A percentile compares a stretch with the other conserved stretches of the same genome.
Conservation (phyloP, 2,888 invertebrate species). For the Mechanitis messenoides region DNA sequence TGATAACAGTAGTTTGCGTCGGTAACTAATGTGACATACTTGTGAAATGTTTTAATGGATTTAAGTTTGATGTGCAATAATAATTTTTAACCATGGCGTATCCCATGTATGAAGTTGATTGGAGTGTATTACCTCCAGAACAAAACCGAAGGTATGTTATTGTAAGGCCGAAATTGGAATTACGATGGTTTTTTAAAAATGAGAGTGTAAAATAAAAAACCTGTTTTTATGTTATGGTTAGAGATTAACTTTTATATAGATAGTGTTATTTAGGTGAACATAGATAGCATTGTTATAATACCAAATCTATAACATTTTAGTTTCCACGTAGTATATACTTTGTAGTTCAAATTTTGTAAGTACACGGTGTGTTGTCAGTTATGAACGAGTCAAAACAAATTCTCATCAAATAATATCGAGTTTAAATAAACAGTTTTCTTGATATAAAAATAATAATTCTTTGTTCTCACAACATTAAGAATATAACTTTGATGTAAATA, state of each 20-base stretch:
- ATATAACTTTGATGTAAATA: background rate
- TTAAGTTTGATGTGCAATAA: slow-evolving; percentile 40
- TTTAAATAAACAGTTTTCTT: background rate
- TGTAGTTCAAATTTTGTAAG: slow-evolving; percentile 18
- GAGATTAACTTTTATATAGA: slow-evolving; percentile 4
- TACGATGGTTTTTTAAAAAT: slow-evolving; percentile 3
- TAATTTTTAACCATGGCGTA: slow-evolving; percentile 60
- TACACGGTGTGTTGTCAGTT: slow-evolving; percentile 20
- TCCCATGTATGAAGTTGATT: slow-evolving; percentile 85
- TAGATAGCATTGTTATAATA: background rate
- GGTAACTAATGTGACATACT: slow-evolving; percentile 57
- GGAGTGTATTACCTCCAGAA: slow-evolving; percentile 91
- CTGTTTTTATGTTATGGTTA: slow-evolving; percentile 4
- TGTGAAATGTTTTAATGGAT: slow-evolving; percentile 63
- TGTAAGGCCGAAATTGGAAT: background rate
- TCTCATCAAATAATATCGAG: slow-evolving; percentile 3
- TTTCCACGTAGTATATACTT: slow-evolving; percentile 17
- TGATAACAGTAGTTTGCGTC: slow-evolving; percentile 72
- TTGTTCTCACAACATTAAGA: background rate
- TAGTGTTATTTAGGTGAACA: too few species aligned
- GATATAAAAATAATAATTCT: too few species aligned
- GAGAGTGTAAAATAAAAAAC: slow-evolving; percentile 9
- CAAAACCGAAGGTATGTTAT: slow-evolving; percentile 85
- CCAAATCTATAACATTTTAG: background rate
- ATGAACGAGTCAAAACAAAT: slow-evolving; percentile 18